Percentiles rank a stretch among this genome's conserved stretches.
Conservation (phyloP, 2,888 invertebrate species). For the Xylota segnis region DNA sequence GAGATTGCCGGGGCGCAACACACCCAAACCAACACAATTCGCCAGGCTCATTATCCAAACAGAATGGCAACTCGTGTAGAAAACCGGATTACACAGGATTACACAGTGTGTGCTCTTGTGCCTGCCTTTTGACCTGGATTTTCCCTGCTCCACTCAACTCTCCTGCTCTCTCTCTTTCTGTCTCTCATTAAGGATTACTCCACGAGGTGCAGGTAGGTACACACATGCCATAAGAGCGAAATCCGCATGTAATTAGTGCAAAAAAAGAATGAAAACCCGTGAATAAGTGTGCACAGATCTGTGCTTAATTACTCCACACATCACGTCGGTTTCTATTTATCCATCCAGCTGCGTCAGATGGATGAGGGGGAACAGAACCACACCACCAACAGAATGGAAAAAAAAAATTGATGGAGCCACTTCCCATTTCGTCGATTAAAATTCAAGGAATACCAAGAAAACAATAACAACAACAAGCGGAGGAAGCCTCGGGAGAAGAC, state of each 20-base stretch:
- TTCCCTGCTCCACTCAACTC: not conserved
- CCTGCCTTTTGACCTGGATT: constrained; percentile 73
- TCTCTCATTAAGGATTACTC: constrained; percentile 49
- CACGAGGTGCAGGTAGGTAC: too few species aligned
- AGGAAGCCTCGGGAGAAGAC: constrained; percentile 12
- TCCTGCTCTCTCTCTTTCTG: too few species aligned
- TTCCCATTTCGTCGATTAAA: constrained; percentile 55
- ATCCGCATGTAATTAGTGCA: constrained; percentile 33
- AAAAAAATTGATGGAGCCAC: constrained; percentile 60
- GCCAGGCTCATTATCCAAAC: constrained; percentile 46
- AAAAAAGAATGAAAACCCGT: constrained; percentile 8
- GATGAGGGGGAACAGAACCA: not conserved
- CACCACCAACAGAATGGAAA: not conserved
- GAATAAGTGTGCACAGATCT: constrained; percentile 39
- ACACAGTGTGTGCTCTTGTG: constrained; percentile 53
- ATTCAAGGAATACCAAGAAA: constrained; percentile 45
- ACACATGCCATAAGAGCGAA: constrained; percentile 3
- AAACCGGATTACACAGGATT: constrained; percentile 76
- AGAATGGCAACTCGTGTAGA: constrained; percentile 46
- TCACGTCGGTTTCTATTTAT: constrained; percentile 42
- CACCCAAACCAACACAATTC: constrained; percentile 20
- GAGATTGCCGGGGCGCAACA: not conserved
- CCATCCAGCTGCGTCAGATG: constrained; percentile 23
- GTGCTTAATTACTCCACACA: constrained; percentile 58
- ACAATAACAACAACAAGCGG: constrained; percentile 7